phyloP scores from a whole-genome alignment of 2,888 invertebrate species.

The Synanthedon myopaeformis region DNA sequence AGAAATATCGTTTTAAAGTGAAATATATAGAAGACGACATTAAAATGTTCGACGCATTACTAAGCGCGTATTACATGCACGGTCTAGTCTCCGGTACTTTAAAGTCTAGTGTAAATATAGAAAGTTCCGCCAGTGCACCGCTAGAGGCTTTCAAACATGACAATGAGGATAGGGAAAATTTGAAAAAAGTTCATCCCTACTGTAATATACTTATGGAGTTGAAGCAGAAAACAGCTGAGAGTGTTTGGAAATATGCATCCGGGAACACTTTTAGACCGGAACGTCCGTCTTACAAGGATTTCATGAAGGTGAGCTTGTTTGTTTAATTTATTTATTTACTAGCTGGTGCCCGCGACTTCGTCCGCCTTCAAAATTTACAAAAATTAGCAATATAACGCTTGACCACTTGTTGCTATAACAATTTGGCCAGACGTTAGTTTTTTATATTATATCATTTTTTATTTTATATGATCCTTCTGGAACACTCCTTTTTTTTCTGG shows the following conservation, averaged over 20 bases:
- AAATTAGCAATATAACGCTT: no score
- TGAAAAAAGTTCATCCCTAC: constrained; percentile 57
- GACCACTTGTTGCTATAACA: no score
- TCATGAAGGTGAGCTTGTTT: constrained; percentile 60
- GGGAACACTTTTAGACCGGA: constrained; percentile 69
- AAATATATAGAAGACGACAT: constrained; percentile 79
- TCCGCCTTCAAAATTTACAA: no score
- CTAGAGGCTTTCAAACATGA: constrained; percentile 21
- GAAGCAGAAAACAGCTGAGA: constrained; percentile 40
- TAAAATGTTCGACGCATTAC: constrained; percentile 64
- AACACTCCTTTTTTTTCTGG: no score
- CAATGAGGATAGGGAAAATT: constrained; percentile 19
- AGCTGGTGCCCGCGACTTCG: no score
- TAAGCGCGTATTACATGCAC: constrained; percentile 70
- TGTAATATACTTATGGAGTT: constrained; percentile 44
- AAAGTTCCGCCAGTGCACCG: constrained; percentile 27
- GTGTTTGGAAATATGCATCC: constrained; percentile 54
- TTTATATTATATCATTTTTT: no score
- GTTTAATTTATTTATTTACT: not conserved
- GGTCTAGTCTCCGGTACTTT: constrained; percentile 43
- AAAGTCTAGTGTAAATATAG: constrained; percentile 32
- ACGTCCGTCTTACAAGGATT: constrained; percentile 56
- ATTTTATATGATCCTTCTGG: no score
- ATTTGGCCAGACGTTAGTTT: no score
- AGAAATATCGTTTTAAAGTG: constrained; percentile 80